Percentiles rank a stretch among this genome's conserved stretches.
phyloP scores from a whole-genome alignment of 1,140 invertebrate genomes.

The Leptonema lineaticorne region DNA sequence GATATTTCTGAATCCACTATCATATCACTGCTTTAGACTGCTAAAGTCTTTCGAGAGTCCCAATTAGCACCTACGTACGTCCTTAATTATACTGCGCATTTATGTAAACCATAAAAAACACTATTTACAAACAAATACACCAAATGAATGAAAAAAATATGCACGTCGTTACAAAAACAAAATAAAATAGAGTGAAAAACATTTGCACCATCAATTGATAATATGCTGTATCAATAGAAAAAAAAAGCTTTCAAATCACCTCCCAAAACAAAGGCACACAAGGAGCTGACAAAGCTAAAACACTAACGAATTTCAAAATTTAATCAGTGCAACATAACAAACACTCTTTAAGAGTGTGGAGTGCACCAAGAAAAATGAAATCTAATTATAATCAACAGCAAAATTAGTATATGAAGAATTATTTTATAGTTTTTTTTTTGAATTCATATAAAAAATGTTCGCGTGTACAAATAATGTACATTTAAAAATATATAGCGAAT shows the following conservation, averaged over 20 bases:
- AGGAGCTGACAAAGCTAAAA: constrained; percentile 8
- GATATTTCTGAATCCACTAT: no score
- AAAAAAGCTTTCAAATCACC: not conserved
- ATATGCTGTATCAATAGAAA: not conserved
- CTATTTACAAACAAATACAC: not conserved
- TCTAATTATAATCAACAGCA: not conserved
- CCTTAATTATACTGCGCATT: not conserved
- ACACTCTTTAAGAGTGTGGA: constrained; percentile 32
- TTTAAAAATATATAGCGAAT: constrained; percentile 1
- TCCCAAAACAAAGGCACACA: not conserved
- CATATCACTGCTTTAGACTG: no score
- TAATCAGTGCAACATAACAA: constrained; percentile 26
- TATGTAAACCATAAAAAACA: not conserved
- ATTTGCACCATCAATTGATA: no score
- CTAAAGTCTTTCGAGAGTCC: no score
- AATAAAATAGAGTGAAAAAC: no score
- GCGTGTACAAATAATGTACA: not conserved
- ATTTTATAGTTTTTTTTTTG: not conserved
- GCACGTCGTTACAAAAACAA: not conserved
- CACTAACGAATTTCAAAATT: no score
- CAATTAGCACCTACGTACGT: not conserved
- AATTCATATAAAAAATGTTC: not conserved
- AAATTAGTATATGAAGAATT: not conserved
- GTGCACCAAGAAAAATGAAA: constrained; percentile 24
- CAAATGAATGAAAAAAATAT: not conserved